Base-by-base conservation (phyloP, 2,888 invertebrate genomes). In the Cerastoderma edule region DNA sequence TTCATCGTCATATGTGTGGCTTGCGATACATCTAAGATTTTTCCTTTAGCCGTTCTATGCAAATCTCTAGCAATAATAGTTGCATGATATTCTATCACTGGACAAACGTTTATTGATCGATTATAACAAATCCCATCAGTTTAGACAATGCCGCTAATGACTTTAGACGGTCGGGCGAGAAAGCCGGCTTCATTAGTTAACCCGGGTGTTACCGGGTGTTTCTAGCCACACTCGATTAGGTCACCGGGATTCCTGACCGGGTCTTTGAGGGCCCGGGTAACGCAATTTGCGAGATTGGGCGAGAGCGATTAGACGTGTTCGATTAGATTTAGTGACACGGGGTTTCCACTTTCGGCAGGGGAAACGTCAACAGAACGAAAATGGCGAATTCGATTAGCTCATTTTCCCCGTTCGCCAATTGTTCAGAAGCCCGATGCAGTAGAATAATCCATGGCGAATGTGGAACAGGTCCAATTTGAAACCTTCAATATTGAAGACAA, bases 311-410 rank as follows among this genome's bases (percentile, higher is more conserved):
- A 30, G 56, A 56, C 19, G 5, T n/a, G 56, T 56, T 56, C 27
- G 56, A 56, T 56, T 56, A 24, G 56, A 56, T 56, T 56, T 28
- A 56, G 56, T 56, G 56, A 56, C 56, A 56, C 24, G 27, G 56
- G 30, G n/a, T n/a, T 56, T 32, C 30, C 30, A 32, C 28, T 56
- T 32, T 28, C 56, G 28, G 56, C 56, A n/a, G n/a, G n/a, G n/a
- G n/a, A n/a, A n/a, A n/a, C n/a, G n/a, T n/a, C n/a, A 32, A 56
- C 22, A 32, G 32, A 56, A 27, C 30, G 56, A 53, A 13, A 53
- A n/a, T n/a, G n/a, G n/a, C n/a, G n/a, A n/a, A n/a, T n/a, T n/a
- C n/a, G 53, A 22, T 53, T 53, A 53, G 27, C 6, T 53, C 24
- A 24, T 27, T 53, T 22, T 27, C 46, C 19, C 46, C 46, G n/a